Percentiles rank a stretch among this genome's conserved stretches.
phyloP scores from a whole-genome alignment of 2,113 vertebrate genomes.

The Catagonus wagneri region DNA sequence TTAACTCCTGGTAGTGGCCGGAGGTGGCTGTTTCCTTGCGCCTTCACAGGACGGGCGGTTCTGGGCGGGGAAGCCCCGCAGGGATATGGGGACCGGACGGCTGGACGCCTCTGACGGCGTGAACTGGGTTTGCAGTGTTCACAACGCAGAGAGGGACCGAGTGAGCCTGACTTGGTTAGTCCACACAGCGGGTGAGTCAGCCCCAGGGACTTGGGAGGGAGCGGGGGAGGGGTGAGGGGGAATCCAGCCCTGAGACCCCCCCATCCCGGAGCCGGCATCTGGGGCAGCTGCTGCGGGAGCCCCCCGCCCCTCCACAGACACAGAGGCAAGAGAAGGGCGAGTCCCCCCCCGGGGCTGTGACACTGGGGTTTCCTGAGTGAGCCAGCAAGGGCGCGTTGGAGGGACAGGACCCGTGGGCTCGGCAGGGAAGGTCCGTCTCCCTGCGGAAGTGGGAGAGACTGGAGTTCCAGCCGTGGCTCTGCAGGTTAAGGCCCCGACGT shows the following conservation, averaged over 20 bases:
- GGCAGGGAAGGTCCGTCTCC: too few relatives aligned
- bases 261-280: background rate
- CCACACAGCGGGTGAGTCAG: too few relatives aligned
- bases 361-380: accelerated
- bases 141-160: background rate
- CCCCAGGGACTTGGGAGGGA: background rate
- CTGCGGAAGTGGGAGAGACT: too few relatives aligned
- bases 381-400: background rate
- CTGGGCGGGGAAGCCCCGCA: accelerated
- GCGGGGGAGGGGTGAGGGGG: background rate
- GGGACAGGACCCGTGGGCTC: background rate
- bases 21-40: background rate
- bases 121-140: background rate
- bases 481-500: too few relatives aligned
- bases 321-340: background rate
- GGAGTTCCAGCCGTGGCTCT: too few relatives aligned
- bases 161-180: background rate
- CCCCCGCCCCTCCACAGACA: background rate
- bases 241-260: background rate
- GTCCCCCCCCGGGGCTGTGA: too few relatives aligned
- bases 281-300: background rate
- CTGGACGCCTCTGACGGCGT: too few relatives aligned
- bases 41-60: background rate
- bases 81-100: too few relatives aligned
- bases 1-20: background rate